These are phyloP conservation scores for Tympanuchus pallidicinctus DNA, from an alignment of 2,113 vertebrate genomes.

Conservation along the genomic window DNA sequence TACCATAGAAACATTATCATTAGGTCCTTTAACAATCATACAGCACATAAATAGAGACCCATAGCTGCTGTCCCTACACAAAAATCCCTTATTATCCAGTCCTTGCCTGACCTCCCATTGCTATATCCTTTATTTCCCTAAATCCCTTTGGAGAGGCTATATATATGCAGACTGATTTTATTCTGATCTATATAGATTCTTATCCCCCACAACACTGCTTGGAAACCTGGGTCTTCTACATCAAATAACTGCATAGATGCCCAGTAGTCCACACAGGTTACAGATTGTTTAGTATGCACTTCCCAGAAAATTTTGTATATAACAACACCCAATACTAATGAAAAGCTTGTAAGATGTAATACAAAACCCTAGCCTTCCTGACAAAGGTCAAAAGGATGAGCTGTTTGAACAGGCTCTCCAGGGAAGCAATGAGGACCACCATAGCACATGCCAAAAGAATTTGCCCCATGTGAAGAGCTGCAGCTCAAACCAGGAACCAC, in stretches of 20 bases:
- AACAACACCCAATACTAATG: not conserved
- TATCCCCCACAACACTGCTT: not conserved
- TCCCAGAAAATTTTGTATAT: not conserved
- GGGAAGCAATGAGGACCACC: not conserved
- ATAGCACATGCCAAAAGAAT: not conserved
- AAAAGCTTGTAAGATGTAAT: not conserved
- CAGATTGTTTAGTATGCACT: not conserved
- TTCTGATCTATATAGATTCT: not conserved
- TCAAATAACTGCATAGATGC: not conserved
- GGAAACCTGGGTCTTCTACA: not conserved
- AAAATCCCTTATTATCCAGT: not conserved
- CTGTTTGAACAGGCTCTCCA: not conserved
- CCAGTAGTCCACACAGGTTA: not conserved
- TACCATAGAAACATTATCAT: not conserved
- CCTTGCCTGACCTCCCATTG: not conserved
- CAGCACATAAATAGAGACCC: not conserved
- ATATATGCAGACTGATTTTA: not conserved
- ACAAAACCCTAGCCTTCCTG: not conserved
- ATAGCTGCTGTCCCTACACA: not conserved
- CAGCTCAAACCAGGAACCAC: accelerated
- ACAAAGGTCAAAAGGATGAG: not conserved
- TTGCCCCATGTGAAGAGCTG: accelerated
- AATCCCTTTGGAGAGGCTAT: not conserved
- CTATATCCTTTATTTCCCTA: not conserved
- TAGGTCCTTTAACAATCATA: not conserved